Percentiles rank a stretch among this genome's conserved stretches.
These are phyloP conservation scores for Rostrhamus sociabilis DNA, from an alignment of 2,797 vertebrate genomes.

Conservation along the genomic window DNA sequence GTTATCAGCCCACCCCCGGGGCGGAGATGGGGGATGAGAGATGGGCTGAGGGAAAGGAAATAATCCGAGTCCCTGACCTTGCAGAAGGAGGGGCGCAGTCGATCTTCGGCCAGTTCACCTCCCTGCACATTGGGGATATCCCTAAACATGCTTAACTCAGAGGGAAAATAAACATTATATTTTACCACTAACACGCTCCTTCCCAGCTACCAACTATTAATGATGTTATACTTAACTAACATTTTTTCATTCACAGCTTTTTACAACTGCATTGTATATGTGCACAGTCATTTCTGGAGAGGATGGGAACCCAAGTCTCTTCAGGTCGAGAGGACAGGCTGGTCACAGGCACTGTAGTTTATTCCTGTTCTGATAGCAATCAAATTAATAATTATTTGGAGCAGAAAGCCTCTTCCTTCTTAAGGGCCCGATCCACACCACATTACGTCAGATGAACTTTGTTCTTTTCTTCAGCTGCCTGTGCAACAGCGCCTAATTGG, in stretches of 20 bases:
- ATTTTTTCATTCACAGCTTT: neutral
- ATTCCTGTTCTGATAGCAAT: neutral
- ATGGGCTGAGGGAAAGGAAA: neutral
- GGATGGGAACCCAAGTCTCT: neutral
- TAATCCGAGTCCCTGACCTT: neutral
- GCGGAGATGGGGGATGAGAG: neutral
- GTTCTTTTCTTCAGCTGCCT: neutral
- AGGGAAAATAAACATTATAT: neutral
- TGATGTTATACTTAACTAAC: neutral
- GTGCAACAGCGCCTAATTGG: neutral
- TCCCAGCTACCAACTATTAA: neutral
- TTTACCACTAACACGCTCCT: neutral
- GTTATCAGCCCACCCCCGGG: fast-evolving
- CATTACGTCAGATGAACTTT: neutral
- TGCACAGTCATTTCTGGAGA: neutral
- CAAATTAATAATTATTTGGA: neutral
- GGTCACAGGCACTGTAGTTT: neutral
- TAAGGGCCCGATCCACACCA: neutral
- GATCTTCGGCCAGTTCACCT: neutral
- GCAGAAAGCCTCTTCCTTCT: slow-evolving; percentile 7
- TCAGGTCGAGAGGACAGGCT: neutral
- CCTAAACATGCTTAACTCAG: neutral
- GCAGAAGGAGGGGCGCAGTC: neutral
- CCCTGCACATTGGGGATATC: neutral
- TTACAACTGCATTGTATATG: neutral